Conservation (phyloP, 2,888 invertebrate genomes). For the Halictus quadricinctus region DNA sequence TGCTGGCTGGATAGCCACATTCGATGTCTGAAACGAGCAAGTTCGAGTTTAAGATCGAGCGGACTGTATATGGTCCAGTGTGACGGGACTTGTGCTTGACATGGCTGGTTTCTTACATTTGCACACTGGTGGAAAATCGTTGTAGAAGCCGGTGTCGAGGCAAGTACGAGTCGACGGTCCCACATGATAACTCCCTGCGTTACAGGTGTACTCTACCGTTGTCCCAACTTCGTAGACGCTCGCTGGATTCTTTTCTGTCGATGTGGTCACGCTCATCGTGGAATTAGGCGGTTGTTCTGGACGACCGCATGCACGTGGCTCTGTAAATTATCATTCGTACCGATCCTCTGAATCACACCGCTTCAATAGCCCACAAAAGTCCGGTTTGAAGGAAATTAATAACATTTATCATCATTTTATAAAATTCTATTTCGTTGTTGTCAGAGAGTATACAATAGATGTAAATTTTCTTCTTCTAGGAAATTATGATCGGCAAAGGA, state of each 20-base stretch:
- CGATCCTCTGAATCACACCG: neutral
- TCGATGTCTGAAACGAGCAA: conserved; percentile 87
- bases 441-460: too few relatives aligned
- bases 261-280: conserved; percentile 86
- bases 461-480: too few relatives aligned
- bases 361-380: too few relatives aligned
- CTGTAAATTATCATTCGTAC: conserved; percentile 81
- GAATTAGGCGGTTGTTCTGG: conserved; percentile 97
- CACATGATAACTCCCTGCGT: conserved; percentile 92
- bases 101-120: conserved; percentile 88
- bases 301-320: conserved; percentile 94
- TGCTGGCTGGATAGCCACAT: conserved; percentile 94
- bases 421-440: too few relatives aligned
- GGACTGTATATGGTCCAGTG: conserved; percentile 26
- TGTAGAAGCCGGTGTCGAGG: conserved; percentile 95
- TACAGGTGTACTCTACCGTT: conserved; percentile 92
- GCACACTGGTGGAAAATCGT: conserved; percentile 96
- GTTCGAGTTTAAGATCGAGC: conserved; percentile 2
- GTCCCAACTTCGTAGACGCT: conserved; percentile 90
- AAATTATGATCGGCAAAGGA: too few relatives aligned
- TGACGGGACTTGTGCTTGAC: neutral
- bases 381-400: too few relatives aligned
- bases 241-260: conserved; percentile 84
- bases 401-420: too few relatives aligned
- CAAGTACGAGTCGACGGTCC: conserved; percentile 93